A percentile compares a stretch with the other conserved stretches of the same genome.
phyloP scores from a whole-genome alignment of 2,113 vertebrate genomes.

The Neoarius graeffei region DNA sequence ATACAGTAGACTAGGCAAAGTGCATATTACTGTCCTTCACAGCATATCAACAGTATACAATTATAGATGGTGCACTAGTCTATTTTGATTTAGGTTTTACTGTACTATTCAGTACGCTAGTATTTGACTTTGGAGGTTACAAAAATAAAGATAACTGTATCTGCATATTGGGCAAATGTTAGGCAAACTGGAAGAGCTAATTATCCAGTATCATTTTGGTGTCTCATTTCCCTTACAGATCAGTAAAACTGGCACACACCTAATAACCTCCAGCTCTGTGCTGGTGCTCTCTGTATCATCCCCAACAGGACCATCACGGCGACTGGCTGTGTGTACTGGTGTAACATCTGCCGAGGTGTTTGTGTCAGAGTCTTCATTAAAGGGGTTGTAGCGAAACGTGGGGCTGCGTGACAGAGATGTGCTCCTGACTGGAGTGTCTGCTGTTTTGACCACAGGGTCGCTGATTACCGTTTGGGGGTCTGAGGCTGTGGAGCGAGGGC shows the following conservation, averaged over 20 bases:
- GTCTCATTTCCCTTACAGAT: neutral
- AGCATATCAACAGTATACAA: neutral
- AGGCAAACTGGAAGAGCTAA: neutral
- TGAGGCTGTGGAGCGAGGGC: conserved; percentile 78
- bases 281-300: conserved; percentile 69
- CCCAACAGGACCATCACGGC: conserved; percentile 55
- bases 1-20: neutral
- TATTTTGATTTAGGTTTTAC: neutral
- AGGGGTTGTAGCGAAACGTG: conserved; percentile 86
- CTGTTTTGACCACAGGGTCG: conserved; percentile 63
- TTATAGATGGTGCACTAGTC: neutral
- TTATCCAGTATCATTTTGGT: neutral
- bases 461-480: conserved; percentile 76
- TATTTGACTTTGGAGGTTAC: neutral
- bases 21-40: neutral
- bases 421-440: conserved; percentile 14
- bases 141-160: neutral
- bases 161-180: neutral
- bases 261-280: conserved; percentile 90
- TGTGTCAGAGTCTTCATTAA: conserved; percentile 80
- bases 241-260: conserved; percentile 68
- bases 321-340: conserved; percentile 75
- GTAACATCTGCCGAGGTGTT: conserved; percentile 84
- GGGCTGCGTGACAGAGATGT: conserved; percentile 75
- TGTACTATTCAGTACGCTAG: neutral